Conservation (phyloP, 2,113 vertebrate species). For the Nesogale talazaci region DNA sequence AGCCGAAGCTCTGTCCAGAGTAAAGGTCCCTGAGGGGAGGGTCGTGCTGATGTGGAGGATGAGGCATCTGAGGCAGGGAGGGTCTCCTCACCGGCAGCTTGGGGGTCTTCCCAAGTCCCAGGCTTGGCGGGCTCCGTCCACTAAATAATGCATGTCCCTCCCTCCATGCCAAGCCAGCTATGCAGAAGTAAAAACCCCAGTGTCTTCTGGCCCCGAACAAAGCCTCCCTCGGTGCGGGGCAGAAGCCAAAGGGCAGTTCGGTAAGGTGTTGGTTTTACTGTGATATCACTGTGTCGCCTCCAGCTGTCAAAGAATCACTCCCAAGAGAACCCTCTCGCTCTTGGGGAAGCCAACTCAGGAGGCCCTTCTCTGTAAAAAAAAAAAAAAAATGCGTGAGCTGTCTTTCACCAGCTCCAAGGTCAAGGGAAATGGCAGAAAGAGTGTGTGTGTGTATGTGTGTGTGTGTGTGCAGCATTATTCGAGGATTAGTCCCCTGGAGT, state of each 20-base stretch:
- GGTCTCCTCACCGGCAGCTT: neutral
- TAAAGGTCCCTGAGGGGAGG: neutral
- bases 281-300: neutral
- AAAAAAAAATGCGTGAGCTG: constrained; percentile 45
- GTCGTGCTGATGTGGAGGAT: neutral
- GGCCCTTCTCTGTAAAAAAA: neutral
- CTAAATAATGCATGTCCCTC: neutral
- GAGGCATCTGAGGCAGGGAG: neutral
- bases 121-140: neutral
- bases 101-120: neutral
- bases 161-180: neutral
- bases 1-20: neutral
- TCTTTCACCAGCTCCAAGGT: constrained; percentile 71
- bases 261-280: neutral
- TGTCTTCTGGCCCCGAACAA: neutral
- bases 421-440: constrained; percentile 73
- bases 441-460: constrained; percentile 35
- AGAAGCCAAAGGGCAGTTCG: neutral
- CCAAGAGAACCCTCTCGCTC: neutral
- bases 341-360: neutral
- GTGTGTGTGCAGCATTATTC: constrained; percentile 41
- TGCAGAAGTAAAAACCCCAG: neutral
- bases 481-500: constrained; percentile 74
- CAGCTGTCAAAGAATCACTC: neutral
- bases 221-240: too few relatives aligned